A percentile compares a stretch with the other conserved stretches of the same genome.
These are phyloP conservation scores for Drosophila novamexicana DNA, from an alignment of 1,140 invertebrate species.

Conservation along the genomic window DNA sequence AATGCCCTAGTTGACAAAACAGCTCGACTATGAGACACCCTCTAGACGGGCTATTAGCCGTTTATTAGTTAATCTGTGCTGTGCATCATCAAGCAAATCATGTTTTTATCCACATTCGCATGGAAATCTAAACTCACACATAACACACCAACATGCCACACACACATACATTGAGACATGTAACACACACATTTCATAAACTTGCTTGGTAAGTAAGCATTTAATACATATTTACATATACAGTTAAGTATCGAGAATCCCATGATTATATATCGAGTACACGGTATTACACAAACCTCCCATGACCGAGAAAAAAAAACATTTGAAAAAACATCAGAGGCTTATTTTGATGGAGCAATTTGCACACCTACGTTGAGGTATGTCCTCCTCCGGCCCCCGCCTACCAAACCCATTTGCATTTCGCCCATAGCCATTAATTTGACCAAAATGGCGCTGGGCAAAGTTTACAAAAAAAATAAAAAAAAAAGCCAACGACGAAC, in stretches of 20 bases:
- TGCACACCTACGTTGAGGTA: not conserved
- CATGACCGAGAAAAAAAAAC: not conserved
- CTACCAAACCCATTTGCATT: not conserved
- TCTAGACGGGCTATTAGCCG: no score
- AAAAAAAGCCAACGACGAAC: no score
- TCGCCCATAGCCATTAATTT: not conserved
- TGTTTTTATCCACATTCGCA: no score
- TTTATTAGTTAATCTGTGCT: not conserved
- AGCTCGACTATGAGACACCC: constrained; percentile 3
- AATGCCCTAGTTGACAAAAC: constrained; percentile 3
- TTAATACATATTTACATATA: no score
- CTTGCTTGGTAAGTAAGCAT: not conserved
- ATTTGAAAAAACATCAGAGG: no score
- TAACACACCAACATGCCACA: no score
- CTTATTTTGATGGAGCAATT: no score
- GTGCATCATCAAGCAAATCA: no score
- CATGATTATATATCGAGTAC: not conserved
- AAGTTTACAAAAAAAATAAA: no score
- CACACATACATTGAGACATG: no score
- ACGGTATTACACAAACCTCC: not conserved
- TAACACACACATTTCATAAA: not conserved
- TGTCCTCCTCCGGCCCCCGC: not conserved
- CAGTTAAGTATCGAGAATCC: no score
- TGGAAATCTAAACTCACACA: no score
- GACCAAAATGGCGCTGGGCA: not conserved